Conservation (phyloP, 2,888 invertebrate genomes). For the Polyommatus icarus region DNA sequence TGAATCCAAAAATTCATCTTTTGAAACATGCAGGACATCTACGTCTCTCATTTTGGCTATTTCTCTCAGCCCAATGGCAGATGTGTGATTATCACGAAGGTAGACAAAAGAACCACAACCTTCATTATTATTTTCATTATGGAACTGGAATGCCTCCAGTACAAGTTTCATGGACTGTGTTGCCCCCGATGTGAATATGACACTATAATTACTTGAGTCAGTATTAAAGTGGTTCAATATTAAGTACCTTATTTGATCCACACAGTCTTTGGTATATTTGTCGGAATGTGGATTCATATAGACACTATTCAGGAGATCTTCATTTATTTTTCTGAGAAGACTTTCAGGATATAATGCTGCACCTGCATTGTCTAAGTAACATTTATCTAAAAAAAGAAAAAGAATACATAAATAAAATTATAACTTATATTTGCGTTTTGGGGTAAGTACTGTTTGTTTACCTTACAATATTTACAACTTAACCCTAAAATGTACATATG, state of each 20-base stretch:
- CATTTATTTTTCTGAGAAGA: conserved; percentile 83
- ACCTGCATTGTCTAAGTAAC: conserved; percentile 95
- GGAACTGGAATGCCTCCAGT: conserved; percentile 89
- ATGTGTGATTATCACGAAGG: conserved; percentile 95
- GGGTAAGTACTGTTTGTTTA: not conserved
- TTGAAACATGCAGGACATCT: conserved; percentile 79
- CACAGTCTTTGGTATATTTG: conserved; percentile 88
- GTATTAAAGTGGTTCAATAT: conserved; percentile 93
- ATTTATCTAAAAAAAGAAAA: conserved; percentile 77
- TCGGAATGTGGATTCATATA: conserved; percentile 97
- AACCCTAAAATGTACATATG: not conserved
- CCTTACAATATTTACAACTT: not conserved
- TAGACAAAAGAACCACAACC: conserved; percentile 86
- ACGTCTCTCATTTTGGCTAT: conserved; percentile 81
- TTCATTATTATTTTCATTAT: conserved; percentile 47
- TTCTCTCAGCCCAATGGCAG: conserved; percentile 95
- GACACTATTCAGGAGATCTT: conserved; percentile 85
- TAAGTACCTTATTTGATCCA: conserved; percentile 91
- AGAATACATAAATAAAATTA: not conserved
- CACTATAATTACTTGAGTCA: conserved; percentile 87
- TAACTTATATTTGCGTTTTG: not conserved
- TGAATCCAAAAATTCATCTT: conserved; percentile 77
- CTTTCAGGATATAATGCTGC: conserved; percentile 89
- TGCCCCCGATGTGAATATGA: conserved; percentile 97
- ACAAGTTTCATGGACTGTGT: conserved; percentile 92